Evolutionary conservation across 2,113 vertebrate species (phyloP), one percentile per base, ranked within the genome.

Genomic region (Brachionichthys hirsutus): DNA sequence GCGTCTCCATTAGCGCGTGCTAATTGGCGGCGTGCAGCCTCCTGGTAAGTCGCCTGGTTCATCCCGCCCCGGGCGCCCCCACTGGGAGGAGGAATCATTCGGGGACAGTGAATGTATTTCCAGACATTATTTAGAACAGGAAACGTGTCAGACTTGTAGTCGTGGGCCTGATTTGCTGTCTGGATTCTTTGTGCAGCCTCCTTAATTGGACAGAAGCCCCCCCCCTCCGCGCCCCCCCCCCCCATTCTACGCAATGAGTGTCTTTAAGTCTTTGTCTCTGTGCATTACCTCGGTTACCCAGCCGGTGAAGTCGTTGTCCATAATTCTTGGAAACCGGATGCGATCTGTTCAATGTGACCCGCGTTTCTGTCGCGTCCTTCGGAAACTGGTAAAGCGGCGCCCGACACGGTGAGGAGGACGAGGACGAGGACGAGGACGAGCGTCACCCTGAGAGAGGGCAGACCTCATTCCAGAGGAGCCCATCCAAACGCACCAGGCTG

Each of bases 371-470:
- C 70, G 54, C 67, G 58, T 67, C 64, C 52, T 48, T 67, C 49
- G 55, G 58, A 67, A 54, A 58, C 34, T 38, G 24, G 62, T 73
- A 58, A 78, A 54, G 41, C 22, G 30, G 65, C 62, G 24, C 16
- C 56, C 13, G 34, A 65, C 70, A n/a, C 12, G 22, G 40, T 60
- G 64, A 35, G 36, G 58, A 73, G 53, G 55, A 35, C 56, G 30
- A 54, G 42, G 30, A 66, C 38, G 22, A 62, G 63, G 63, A 52
- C 64, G 65, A 72, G 64, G 61, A 59, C 77, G 74, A 66, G 62
- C 73, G 58, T 73, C n/a, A 79, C 69, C 85, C 81, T 85, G 85
- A 84, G 80, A 84, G 82, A 87, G 88, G 81, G 89, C 85, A 86
- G 86, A 88, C 83, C 80, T 86, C 63, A 82, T 82, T 75, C 70